Base-by-base conservation (phyloP, 1,140 invertebrate species). In the Amyelois transitella region DNA sequence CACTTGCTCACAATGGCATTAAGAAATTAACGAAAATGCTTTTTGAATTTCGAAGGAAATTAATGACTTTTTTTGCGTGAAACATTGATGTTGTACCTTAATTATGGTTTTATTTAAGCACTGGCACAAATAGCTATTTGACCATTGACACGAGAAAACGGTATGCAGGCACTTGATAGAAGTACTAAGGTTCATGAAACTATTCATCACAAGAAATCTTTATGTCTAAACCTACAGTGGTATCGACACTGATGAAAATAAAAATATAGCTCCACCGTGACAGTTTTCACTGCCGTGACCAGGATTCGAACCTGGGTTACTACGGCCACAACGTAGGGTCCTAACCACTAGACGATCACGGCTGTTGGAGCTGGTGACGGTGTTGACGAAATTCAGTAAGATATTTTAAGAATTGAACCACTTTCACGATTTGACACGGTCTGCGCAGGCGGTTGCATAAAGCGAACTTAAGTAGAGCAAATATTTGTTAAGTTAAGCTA, bases 301-400 rank as follows among this genome's bases (percentile, higher is more conserved):
- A 53, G 52, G 52, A 53, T 53, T 53, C 52, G 52, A 53, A 53
- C 52, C 52, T 53, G 52, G 93, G 93, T 94, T 94, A 92, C 92
- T 92, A 92, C 93, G 93, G 93, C 93, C 92, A 94, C 93, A 94
- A 94, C 93, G 93, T 92, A 92, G 92, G 91, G 93, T 94, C 92
- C 94, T 94, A 94, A 96, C 94, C 95, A 47, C 52, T 54, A 54
- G 92, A 95, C 93, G 92, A 95, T 94, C 93, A 94, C 93, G 93
- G 94, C 94, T 83, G 60, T 53, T 55, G 66, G 62, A 62, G 61
- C 61, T 60, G 52, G 22, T 54, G 59, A 21, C 18, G 12, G 6
- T 38, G n/a, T 14, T 14, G n/a, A n/a, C n/a, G 32, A 38, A 38
- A 2, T n/a, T 38, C 32, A 14, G 32, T 2, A 38, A 38, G 32